Base-by-base conservation (phyloP, 2,888 invertebrate genomes). In the Smittia sp. region DNA sequence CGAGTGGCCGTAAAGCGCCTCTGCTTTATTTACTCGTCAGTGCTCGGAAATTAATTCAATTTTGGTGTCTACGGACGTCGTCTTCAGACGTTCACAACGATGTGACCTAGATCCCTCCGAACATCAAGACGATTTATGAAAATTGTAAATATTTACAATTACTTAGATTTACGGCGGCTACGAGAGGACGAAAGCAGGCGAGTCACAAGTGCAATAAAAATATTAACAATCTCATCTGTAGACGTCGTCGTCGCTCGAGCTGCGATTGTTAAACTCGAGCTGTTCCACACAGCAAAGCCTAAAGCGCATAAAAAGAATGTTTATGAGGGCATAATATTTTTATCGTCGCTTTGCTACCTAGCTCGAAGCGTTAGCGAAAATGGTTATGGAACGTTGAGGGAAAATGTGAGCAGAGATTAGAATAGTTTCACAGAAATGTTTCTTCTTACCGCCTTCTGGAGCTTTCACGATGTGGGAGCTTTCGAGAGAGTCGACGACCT, bases 221-320 rank as follows among this genome's bases (percentile, higher is more conserved):
- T 67, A 67, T 67, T 67, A 67, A 67, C 39, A 67, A 39, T 67
- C 39, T 67, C 67, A 67, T 67, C 38, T 18, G 67, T 39, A 39
- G 27, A 25, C 27, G 18, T 39, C 67, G 15, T 52, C 52, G 52
- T 15, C 15, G 13, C 4, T n/a, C 52, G 18, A 67, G 15, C 9
- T 39, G 39, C 39, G 39, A 39, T n/a, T n/a, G n/a, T n/a, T 39
- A 67, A 58, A 58, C n/a, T n/a, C 11, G 58, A 58, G 58, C 58
- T 58, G 22, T 58, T 7, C 3, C 3, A 18, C 39, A 39, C 39
- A 67, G 63, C 25, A 63, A 63, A 63, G 25, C 9, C 22, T 18
- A 25, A 15, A 67, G 20, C 39, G 20, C 67, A 67, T 39, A 38
- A 67, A 39, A 67, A 65, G n/a, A 65, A 65, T 65, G 65, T 65